A percentile compares a stretch with the other conserved stretches of the same genome.
Evolutionary conservation across 2,888 invertebrate species (phyloP).

Genomic region (Iselma pallidipennis): DNA sequence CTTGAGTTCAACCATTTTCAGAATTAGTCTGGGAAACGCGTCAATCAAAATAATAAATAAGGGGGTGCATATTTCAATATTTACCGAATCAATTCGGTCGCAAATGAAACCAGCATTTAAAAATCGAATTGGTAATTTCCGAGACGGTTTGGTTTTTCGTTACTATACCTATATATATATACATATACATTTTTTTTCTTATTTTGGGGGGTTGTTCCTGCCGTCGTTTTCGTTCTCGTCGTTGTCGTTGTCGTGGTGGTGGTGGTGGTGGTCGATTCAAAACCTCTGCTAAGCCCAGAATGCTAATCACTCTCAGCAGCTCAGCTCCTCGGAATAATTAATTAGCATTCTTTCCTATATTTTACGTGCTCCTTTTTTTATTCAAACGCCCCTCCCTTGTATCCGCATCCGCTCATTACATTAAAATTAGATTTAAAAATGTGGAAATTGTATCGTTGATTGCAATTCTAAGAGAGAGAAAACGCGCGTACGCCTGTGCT

Average conservation of each 20-base stretch:
- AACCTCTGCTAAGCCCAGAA: conserved; percentile 28
- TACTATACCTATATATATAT: not conserved
- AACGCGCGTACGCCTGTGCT: conserved; percentile 6
- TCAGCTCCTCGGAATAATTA: conserved; percentile 62
- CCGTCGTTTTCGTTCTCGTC: no score
- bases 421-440: conserved; percentile 54
- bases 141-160: conserved; percentile 1
- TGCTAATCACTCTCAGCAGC: conserved; percentile 41
- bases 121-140: conserved; percentile 17
- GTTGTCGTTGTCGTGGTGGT: not conserved
- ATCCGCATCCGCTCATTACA: conserved; percentile 45
- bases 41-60: conserved; percentile 55
- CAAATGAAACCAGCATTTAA: conserved; percentile 46
- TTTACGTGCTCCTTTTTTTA: conserved; percentile 53
- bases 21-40: conserved; percentile 49
- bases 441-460: conserved; percentile 58
- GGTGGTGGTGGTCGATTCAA: conserved; percentile 11
- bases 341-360: conserved; percentile 63
- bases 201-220: conserved; percentile 3
- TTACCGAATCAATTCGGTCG: conserved; percentile 53
- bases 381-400: conserved; percentile 43
- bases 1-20: conserved; percentile 11
- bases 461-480: conserved; percentile 50
- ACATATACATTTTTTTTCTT: not conserved
- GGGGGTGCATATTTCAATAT: conserved; percentile 56